These are phyloP conservation scores for Typhlichthys subterraneus DNA, from an alignment of 2,797 vertebrate species.

Conservation along the genomic window DNA sequence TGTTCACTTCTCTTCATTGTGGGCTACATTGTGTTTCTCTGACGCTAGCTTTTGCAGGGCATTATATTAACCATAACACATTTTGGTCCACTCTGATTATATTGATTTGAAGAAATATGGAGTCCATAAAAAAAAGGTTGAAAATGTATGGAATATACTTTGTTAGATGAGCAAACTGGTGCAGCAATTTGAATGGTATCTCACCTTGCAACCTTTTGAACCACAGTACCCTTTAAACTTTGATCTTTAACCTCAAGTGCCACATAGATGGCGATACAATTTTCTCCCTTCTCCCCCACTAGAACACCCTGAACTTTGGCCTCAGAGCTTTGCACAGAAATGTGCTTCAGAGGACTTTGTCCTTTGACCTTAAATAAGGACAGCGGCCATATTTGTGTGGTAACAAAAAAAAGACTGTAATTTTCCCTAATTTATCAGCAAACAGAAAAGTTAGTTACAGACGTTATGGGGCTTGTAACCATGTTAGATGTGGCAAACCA, in stretches of 20 bases:
- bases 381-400: constrained; percentile 41
- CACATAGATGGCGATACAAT: constrained; percentile 83
- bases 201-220: constrained; percentile 70
- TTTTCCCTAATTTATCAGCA: constrained; percentile 6
- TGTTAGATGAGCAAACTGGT: constrained; percentile 33
- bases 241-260: constrained; percentile 73
- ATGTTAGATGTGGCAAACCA: constrained; percentile 19
- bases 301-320: constrained; percentile 70
- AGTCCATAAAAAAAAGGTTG: too few species aligned
- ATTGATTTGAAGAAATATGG: too few species aligned
- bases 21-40: neutral
- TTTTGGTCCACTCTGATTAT: too few species aligned
- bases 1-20: neutral
- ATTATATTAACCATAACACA: too few species aligned
- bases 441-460: constrained; percentile 12
- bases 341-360: constrained; percentile 65
- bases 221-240: constrained; percentile 74
- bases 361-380: constrained; percentile 71
- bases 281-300: constrained; percentile 65
- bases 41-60: too few species aligned
- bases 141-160: constrained; percentile 1
- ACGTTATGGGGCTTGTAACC: constrained; percentile 18
- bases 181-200: constrained; percentile 68
- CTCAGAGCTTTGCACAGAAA: constrained; percentile 74
- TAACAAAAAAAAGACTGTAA: constrained; percentile 38